Evolutionary conservation across 2,797 vertebrate species (phyloP), one percentile per base, ranked within the genome.

Genomic region (Myiotriccus ornatus): DNA sequence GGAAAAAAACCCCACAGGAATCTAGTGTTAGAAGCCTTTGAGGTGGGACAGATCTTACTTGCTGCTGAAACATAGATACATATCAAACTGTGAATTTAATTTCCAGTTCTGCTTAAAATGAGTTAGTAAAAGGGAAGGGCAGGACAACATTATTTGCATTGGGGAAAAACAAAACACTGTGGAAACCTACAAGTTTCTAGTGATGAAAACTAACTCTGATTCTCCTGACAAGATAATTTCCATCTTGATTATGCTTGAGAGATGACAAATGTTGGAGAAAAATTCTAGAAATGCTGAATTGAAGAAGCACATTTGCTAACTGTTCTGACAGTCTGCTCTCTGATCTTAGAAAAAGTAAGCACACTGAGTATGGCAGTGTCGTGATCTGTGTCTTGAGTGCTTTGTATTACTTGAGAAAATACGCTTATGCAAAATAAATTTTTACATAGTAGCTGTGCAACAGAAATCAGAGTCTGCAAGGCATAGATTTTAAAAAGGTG

Each of bases 221-320:
- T 30, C 9, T 94, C 90, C 44, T 94, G 92, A 87, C 46, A 84
- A 76, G 56, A 81, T 71, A 55, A 91, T 90, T 94, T 94, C 41
- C 41, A 82, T 84, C 60, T 46, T 95, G 65, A 90, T 88, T 95
- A 50, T 56, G 34, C 69, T 89, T 89, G 68, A 95, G 79, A 93
- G 68, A 34, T 69, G 22, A 79, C 73, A 73, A 41, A 68, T 30
- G 19, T 80, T 91, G 62, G 73, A 32, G 68, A n/a, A 85, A 95
- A 93, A 85, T 39, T 94, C 64, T 89, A 82, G 87, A 93, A 92
- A 90, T 62, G 65, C 9, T 68, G 76, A 60, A 83, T 2, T 78
- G 65, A 90, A 93, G 67, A 69, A 93, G 28, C 16, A n/a, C 12
- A 37, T 15, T 82, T 84, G 35, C 74, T 92, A 89, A 62, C 46